Evolutionary conservation across 2,113 vertebrate species (phyloP).

Genomic region (Tachysurus vachellii): DNA sequence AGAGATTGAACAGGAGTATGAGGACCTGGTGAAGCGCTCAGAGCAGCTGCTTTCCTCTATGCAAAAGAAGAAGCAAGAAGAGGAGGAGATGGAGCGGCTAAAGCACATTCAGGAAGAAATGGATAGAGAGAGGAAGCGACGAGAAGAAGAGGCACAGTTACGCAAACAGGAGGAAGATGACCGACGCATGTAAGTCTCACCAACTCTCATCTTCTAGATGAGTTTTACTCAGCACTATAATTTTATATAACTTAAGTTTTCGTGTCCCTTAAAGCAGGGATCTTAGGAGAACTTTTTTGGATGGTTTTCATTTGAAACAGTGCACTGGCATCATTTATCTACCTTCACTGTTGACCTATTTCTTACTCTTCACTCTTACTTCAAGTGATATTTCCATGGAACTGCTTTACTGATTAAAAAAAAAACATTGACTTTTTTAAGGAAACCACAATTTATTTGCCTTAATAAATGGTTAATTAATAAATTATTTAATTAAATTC

Average conservation of each 20-base stretch:
- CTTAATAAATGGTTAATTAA: background rate
- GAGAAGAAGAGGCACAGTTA: slow-evolving; percentile 82
- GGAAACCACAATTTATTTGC: background rate
- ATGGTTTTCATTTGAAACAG: slow-evolving; percentile 8
- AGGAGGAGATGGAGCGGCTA: slow-evolving; percentile 90
- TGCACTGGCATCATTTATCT: background rate
- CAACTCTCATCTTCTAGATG: background rate
- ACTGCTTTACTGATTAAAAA: background rate
- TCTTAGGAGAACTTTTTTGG: slow-evolving; percentile 27
- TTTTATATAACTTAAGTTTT: no score
- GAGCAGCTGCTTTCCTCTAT: slow-evolving; percentile 87
- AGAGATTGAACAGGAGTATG: slow-evolving; percentile 89
- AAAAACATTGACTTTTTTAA: background rate
- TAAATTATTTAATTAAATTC: background rate
- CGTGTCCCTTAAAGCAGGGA: slow-evolving; percentile 14
- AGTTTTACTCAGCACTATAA: background rate
- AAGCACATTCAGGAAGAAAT: slow-evolving; percentile 91
- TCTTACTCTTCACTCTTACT: background rate
- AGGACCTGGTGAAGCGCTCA: slow-evolving; percentile 84
- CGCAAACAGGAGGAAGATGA: slow-evolving; percentile 90
- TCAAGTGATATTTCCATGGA: background rate
- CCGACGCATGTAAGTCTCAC: slow-evolving; percentile 81
- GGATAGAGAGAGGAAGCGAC: slow-evolving; percentile 86
- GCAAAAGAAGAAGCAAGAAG: slow-evolving; percentile 92
- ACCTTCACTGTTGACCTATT: background rate